phyloP scores from a whole-genome alignment of 2,113 vertebrate genomes.

The Nanorana parkeri region DNA sequence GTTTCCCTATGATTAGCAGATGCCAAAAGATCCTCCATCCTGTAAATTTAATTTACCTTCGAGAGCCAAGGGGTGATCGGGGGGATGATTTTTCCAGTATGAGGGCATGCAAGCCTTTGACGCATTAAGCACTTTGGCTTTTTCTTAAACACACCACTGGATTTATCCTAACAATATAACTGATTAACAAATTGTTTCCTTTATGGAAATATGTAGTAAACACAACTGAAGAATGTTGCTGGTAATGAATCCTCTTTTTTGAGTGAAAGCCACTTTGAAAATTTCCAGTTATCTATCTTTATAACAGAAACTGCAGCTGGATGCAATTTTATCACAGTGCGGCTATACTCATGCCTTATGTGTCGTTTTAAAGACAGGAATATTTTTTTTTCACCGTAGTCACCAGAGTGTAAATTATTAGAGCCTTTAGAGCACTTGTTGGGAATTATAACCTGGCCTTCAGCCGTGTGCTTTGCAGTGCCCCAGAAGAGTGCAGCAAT shows the following conservation, averaged over 20 bases:
- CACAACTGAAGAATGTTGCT: background rate
- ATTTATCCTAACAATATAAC: too few species aligned
- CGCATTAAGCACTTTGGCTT: too few species aligned
- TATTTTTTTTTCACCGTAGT: slow-evolving; percentile 15
- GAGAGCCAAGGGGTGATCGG: too few species aligned
- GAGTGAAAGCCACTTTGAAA: background rate
- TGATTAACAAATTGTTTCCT: too few species aligned
- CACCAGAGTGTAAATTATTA: slow-evolving; percentile 55
- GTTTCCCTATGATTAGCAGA: too few species aligned
- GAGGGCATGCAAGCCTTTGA: too few species aligned
- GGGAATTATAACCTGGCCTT: slow-evolving; percentile 55
- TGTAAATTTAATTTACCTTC: too few species aligned
- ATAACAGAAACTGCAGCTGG: background rate
- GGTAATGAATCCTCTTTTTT: slow-evolving; percentile 1
- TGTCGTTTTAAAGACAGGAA: slow-evolving; percentile 30
- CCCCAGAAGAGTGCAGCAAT: slow-evolving; percentile 50
- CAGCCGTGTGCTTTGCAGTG: slow-evolving; percentile 40
- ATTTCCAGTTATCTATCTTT: slow-evolving; percentile 31
- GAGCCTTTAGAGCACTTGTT: slow-evolving; percentile 46
- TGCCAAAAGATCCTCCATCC: too few species aligned
- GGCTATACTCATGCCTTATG: slow-evolving; percentile 24
- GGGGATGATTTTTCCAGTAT: too few species aligned
- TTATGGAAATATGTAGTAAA: background rate
- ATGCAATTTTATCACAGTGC: slow-evolving; percentile 22
- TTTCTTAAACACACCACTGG: too few species aligned